Conservation (phyloP, 2,113 vertebrate species). For the Micronisus gabar region DNA sequence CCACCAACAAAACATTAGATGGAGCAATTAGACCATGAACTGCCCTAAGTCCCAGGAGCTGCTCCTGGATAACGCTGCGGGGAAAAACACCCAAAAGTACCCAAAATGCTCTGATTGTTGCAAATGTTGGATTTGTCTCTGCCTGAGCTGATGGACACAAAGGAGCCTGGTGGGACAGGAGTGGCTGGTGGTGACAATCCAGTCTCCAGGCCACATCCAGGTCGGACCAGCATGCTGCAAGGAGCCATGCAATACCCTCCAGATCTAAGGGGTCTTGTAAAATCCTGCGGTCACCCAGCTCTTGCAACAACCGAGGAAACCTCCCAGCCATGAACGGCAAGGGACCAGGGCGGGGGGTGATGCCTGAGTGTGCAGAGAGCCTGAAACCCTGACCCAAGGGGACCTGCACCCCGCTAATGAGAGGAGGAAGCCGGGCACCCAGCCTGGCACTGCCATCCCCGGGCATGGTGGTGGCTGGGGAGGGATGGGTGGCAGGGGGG, state of each 20-base stretch:
- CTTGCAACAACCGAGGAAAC: not conserved
- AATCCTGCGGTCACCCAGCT: not conserved
- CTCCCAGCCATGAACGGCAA: rapidly evolving
- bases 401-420: not conserved
- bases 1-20: not conserved
- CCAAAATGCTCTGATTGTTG: not conserved
- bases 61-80: rapidly evolving
- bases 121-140: not conserved
- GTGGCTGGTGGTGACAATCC: not conserved
- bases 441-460: not conserved
- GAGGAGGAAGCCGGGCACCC: not conserved
- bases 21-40: not conserved
- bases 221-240: rapidly evolving
- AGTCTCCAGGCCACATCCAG: not conserved
- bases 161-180: not conserved
- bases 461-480: not conserved
- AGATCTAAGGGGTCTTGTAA: not conserved
- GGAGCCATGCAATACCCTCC: not conserved
- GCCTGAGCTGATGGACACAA: not conserved
- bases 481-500: rapidly evolving
- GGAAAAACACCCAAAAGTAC: not conserved
- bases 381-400: not conserved
- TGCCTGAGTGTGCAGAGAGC: not conserved
- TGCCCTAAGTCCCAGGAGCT: not conserved
- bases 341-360: rapidly evolving